Conservation (phyloP, 2,113 vertebrate genomes). For the Merops nubicus region DNA sequence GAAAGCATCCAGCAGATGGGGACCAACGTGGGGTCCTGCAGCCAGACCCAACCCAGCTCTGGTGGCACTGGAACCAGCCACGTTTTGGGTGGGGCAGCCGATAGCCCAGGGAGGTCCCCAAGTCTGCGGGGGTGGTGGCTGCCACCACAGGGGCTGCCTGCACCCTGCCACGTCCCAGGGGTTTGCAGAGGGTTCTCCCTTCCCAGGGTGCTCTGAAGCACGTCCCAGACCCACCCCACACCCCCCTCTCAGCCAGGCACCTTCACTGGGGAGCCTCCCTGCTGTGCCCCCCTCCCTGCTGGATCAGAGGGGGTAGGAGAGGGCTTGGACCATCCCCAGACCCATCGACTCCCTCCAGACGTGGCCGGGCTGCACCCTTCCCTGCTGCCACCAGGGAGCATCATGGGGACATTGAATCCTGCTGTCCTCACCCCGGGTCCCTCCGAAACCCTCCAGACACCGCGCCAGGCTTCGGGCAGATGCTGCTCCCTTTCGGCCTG, state of each 20-base stretch:
- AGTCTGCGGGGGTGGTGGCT: background rate
- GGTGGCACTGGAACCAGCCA: background rate
- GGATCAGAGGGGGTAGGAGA: accelerated
- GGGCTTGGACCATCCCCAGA: background rate
- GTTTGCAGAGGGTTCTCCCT: background rate
- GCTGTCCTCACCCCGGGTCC: background rate
- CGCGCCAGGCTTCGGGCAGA: background rate
- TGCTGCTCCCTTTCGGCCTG: background rate
- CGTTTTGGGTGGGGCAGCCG: accelerated
- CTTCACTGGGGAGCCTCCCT: background rate
- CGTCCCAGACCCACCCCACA: accelerated
- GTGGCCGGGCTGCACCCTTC: background rate
- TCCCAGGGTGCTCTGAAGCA: background rate
- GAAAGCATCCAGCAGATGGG: background rate
- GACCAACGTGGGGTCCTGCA: background rate
- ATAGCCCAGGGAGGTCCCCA: background rate
- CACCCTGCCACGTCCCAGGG: accelerated
- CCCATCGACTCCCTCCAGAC: background rate
- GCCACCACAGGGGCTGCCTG: background rate
- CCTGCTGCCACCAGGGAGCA: conserved; percentile 47
- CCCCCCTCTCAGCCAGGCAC: background rate
- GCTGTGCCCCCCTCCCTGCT: background rate
- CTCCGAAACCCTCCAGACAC: accelerated
- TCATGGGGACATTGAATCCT: background rate
- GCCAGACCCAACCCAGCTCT: background rate